Conservation (phyloP, 2,888 invertebrate species). For the Venustoraphidia nigricollis region DNA sequence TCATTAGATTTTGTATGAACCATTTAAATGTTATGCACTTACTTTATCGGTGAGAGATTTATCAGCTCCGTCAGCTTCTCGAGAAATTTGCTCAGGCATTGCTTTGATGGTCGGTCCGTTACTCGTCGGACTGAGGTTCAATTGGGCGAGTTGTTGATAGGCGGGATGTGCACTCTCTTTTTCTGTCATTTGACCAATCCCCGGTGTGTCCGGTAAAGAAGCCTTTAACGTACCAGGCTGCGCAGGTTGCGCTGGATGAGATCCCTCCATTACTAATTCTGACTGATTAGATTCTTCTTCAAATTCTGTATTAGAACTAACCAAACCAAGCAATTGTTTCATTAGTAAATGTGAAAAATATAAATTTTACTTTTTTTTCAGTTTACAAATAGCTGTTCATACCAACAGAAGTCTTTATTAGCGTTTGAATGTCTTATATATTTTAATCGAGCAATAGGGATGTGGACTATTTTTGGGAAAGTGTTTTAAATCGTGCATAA, state of each 20-base stretch:
- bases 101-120: constrained; percentile 16
- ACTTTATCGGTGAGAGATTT: too few species aligned
- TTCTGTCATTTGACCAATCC: constrained; percentile 85
- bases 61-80: not conserved
- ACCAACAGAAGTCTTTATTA: too few species aligned
- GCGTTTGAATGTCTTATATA: too few species aligned
- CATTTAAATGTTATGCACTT: too few species aligned
- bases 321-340: too few species aligned
- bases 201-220: constrained; percentile 81
- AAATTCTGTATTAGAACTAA: too few species aligned
- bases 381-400: too few species aligned
- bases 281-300: constrained; percentile 11
- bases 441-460: too few species aligned
- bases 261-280: constrained; percentile 65
- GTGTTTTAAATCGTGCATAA: too few species aligned
- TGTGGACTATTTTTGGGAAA: too few species aligned
- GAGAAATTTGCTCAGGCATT: constrained; percentile 13
- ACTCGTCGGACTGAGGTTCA: constrained; percentile 17
- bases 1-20: not conserved
- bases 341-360: too few species aligned
- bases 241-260: constrained; percentile 69
- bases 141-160: constrained; percentile 18
- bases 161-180: constrained; percentile 77
- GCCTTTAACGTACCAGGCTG: constrained; percentile 86
- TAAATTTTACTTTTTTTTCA: too few species aligned